Conservation (phyloP, 2,113 vertebrate genomes). For the Sebastes schlegelii region DNA sequence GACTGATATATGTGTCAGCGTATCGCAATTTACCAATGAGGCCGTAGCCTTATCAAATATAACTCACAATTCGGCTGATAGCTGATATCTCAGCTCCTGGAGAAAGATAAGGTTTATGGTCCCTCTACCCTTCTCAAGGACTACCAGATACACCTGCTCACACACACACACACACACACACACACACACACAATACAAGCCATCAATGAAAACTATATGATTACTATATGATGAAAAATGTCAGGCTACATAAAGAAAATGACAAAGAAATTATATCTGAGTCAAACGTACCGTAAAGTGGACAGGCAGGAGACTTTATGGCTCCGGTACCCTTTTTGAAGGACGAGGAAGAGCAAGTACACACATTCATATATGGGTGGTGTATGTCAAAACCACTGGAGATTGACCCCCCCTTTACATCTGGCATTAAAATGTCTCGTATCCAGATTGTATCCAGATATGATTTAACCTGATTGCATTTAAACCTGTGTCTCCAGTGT, state of each 20-base stretch:
- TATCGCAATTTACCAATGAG: slow-evolving; percentile 51
- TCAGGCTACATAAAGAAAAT: slow-evolving; percentile 37
- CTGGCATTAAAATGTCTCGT: too few relatives aligned
- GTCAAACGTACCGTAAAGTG: neutral
- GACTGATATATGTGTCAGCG: slow-evolving; percentile 53
- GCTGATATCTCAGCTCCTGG: slow-evolving; percentile 34
- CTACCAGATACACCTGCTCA: slow-evolving; percentile 30
- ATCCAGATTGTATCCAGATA: too few relatives aligned
- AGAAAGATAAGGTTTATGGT: slow-evolving; percentile 52
- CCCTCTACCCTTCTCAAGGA: slow-evolving; percentile 70
- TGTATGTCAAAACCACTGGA: neutral
- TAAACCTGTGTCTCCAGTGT: too few relatives aligned
- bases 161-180: slow-evolving; percentile 20
- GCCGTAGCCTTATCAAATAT: slow-evolving; percentile 56
- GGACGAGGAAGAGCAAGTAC: slow-evolving; percentile 24
- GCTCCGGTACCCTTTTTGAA: slow-evolving; percentile 40
- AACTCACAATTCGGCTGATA: slow-evolving; percentile 52
- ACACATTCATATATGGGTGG: neutral
- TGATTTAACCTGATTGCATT: too few relatives aligned
- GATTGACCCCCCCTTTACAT: too few relatives aligned
- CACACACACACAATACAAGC: slow-evolving; percentile 12
- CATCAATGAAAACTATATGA: neutral
- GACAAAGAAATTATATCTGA: slow-evolving; percentile 32
- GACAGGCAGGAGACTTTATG: slow-evolving; percentile 27
- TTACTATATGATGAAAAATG: slow-evolving; percentile 38